Base-by-base conservation (phyloP, 2,797 vertebrate genomes). In the Oryzias sinensis region DNA sequence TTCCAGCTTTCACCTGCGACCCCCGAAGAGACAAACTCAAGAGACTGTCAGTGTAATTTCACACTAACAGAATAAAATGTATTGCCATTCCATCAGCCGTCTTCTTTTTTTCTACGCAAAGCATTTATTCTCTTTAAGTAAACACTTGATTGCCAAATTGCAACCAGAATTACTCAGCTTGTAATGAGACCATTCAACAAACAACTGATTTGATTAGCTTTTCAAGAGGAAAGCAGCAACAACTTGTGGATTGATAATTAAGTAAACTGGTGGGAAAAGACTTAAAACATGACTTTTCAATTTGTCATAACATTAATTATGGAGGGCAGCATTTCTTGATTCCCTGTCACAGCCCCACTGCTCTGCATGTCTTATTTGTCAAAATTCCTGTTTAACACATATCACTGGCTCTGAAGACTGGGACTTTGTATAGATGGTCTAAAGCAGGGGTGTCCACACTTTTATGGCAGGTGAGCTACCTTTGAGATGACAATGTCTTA, bases 261-360 rank as follows among this genome's bases (percentile, higher is more conserved):
- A 55, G 40, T 25, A 56, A 29, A 49, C 48, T 18, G 18, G 41
- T 53, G 1, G 44, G 43, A 59, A 44, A 49, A 33, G 6, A 59
- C 52, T 45, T 16, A 45, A 56, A 41, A 20, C 33, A 11, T 2
- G 18, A 27, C 54, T 58, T 51, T 43, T 2, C 45, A 62, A 71
- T 45, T 8, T 25, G 20, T 53, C 9, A 6, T 6, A 59, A 27
- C 14, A 52, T 52, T 17, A 29, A 17, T 41, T 37, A 17, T 18
- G 15, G 49, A 17, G 45, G 25, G 8, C 4, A 37, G 9, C 9
- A 9, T 9, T 9, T 37, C 11, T 9, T 33, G 29, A 33, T 33
- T 8, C 9, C 29, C 11, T 7, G 8, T 37, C 33, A 0, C 33
- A 37, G 33, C 33, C 9, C 9, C 33, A 11, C 33, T 37, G 33